phyloP scores from a whole-genome alignment of 2,888 invertebrate genomes.

The Mythimna pallens region DNA sequence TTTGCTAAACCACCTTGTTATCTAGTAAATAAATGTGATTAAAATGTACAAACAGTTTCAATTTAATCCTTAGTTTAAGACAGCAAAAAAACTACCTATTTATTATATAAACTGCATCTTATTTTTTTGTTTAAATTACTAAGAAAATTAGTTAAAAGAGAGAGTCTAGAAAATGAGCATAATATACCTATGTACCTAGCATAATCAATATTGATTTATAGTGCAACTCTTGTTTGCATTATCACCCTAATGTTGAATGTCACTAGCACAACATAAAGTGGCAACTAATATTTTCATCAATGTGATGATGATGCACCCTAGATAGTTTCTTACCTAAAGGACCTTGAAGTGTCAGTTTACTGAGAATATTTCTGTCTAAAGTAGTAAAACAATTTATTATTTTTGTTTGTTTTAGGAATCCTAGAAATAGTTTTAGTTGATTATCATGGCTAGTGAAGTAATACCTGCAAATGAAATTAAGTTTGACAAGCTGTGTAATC shows the following conservation, averaged over 20 bases:
- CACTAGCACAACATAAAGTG: neutral
- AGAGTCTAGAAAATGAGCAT: too few relatives aligned
- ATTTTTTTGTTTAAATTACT: neutral
- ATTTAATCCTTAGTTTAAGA: slow-evolving; percentile 8
- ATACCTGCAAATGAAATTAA: slow-evolving; percentile 77
- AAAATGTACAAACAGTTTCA: slow-evolving; percentile 27
- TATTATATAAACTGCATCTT: neutral
- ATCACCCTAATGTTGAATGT: neutral
- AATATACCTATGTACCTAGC: too few relatives aligned
- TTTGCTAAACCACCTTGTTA: slow-evolving; percentile 94
- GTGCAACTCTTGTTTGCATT: neutral
- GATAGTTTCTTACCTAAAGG: neutral
- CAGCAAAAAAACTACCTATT: neutral
- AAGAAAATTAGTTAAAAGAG: too few relatives aligned
- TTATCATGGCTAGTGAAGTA: slow-evolving; percentile 62
- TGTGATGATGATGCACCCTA: neutral
- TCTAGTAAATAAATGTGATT: slow-evolving; percentile 83
- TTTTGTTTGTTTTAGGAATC: slow-evolving; percentile 63
- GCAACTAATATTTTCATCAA: neutral
- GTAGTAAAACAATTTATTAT: neutral
- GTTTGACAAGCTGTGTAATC: slow-evolving; percentile 90
- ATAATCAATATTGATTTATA: neutral
- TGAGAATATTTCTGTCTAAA: neutral
- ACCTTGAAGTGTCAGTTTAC: neutral
- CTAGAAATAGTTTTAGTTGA: neutral